These are phyloP conservation scores for Mesochorus sp. DNA, from an alignment of 2,888 invertebrate species.

Conservation along the genomic window DNA sequence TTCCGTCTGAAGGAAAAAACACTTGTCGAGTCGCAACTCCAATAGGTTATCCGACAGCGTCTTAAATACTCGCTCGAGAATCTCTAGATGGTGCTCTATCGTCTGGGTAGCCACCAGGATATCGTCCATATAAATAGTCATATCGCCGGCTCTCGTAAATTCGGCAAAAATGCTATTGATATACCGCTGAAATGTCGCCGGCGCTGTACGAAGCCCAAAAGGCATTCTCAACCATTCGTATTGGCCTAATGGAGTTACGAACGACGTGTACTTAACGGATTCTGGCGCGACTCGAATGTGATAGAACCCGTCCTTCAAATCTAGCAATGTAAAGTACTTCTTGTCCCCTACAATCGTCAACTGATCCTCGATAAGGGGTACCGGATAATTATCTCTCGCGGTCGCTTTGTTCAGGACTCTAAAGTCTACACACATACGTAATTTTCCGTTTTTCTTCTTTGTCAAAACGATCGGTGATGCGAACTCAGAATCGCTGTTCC, in stretches of 20 bases:
- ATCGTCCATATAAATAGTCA: slow-evolving; percentile 48
- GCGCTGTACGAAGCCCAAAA: slow-evolving; percentile 67
- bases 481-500: slow-evolving; percentile 55
- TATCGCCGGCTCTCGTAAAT: slow-evolving; percentile 25
- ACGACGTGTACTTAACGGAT: slow-evolving; percentile 62
- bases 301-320: slow-evolving; percentile 65
- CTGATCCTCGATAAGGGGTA: slow-evolving; percentile 64
- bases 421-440: slow-evolving; percentile 57
- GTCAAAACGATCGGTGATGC: slow-evolving; percentile 58
- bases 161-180: slow-evolving; percentile 32
- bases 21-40: slow-evolving; percentile 59
- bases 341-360: slow-evolving; percentile 54
- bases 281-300: slow-evolving; percentile 55
- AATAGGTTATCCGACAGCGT: slow-evolving; percentile 28
- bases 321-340: slow-evolving; percentile 61
- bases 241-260: slow-evolving; percentile 68
- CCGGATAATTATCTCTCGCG: slow-evolving; percentile 58
- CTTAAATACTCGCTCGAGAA: slow-evolving; percentile 47
- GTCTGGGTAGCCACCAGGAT: slow-evolving; percentile 45
- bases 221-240: slow-evolving; percentile 61
- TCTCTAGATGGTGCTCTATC: slow-evolving; percentile 42
- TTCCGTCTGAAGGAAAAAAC: slow-evolving; percentile 57
- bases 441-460: slow-evolving; percentile 50
- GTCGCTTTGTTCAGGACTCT: slow-evolving; percentile 59
- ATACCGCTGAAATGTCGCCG: slow-evolving; percentile 63